These are phyloP conservation scores for Lottia gigantea DNA, from an alignment of 2,888 invertebrate species.

Conservation along the genomic window DNA sequence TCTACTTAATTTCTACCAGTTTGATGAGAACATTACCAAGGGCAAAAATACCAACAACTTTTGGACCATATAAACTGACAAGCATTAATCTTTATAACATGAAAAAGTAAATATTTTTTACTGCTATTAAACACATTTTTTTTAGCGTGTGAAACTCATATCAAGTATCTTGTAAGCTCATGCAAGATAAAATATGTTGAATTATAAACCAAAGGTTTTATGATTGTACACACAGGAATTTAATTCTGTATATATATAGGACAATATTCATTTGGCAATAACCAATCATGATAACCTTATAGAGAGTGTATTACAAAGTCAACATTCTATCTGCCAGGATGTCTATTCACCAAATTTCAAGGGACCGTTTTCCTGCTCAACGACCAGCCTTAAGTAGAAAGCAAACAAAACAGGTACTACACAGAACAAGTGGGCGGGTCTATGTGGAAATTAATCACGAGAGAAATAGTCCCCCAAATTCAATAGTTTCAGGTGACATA, in stretches of 20 bases:
- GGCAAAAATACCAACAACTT: constrained; percentile 1
- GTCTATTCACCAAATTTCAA: constrained; percentile 7
- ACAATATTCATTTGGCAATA: constrained; percentile 9
- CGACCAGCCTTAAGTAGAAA: background rate
- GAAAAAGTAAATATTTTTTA: too few species aligned
- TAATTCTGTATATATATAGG: background rate
- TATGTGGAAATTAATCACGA: background rate
- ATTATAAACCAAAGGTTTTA: too few species aligned
- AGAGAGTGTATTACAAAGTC: constrained; percentile 3
- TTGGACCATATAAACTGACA: background rate
- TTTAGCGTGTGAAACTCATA: too few species aligned
- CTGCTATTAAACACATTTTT: too few species aligned
- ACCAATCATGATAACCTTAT: constrained; percentile 1
- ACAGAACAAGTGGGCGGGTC: constrained; percentile 7
- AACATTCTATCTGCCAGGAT: constrained; percentile 10
- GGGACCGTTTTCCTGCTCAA: constrained; percentile 10
- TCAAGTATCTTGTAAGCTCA: too few species aligned
- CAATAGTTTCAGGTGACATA: constrained; percentile 9
- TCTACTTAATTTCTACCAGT: background rate
- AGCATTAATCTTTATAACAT: background rate
- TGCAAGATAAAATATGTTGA: too few species aligned
- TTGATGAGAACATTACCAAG: too few species aligned
- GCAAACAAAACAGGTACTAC: constrained; percentile 11
- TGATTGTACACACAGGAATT: too few species aligned
- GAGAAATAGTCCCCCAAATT: constrained; percentile 4